Percentiles rank a stretch among this genome's conserved stretches.
Conservation (phyloP, 2,888 invertebrate genomes). For the Rambutsinella grinnellia region DNA sequence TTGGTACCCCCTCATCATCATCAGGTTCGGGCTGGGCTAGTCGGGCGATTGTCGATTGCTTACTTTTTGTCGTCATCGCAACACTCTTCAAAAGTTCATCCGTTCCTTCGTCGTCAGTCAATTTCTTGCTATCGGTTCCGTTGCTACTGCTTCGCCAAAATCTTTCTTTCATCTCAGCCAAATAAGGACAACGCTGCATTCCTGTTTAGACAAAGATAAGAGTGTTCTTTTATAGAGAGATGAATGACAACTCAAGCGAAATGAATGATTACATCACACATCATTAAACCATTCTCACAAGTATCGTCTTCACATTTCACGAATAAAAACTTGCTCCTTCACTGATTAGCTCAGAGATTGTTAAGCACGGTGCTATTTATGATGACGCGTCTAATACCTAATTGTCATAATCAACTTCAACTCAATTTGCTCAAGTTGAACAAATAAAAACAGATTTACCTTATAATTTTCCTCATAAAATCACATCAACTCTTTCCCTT, state of each 20-base stretch:
- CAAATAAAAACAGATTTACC: no score
- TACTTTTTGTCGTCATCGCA: conserved; percentile 67
- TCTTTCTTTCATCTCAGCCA: conserved; percentile 67
- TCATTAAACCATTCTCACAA: neutral
- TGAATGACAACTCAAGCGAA: no score
- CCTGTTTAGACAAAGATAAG: conserved; percentile 49
- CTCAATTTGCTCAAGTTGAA: no score
- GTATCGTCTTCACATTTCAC: neutral
- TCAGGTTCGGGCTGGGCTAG: conserved; percentile 66
- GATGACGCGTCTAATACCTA: neutral
- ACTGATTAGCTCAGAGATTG: neutral
- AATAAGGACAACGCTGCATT: conserved; percentile 67
- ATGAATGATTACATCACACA: neutral
- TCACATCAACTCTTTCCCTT: no score
- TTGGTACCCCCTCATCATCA: conserved; percentile 64
- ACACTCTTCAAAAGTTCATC: conserved; percentile 66
- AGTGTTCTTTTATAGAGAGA: neutral
- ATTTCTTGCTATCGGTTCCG: conserved; percentile 65
- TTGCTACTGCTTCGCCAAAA: conserved; percentile 66
- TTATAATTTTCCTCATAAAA: no score
- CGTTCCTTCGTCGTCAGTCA: conserved; percentile 66
- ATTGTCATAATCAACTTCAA: no score
- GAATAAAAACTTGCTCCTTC: neutral
- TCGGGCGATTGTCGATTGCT: conserved; percentile 67
- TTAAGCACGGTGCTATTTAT: neutral